These are phyloP conservation scores for Xenops minutus DNA, from an alignment of 2,797 vertebrate genomes.

Conservation along the genomic window DNA sequence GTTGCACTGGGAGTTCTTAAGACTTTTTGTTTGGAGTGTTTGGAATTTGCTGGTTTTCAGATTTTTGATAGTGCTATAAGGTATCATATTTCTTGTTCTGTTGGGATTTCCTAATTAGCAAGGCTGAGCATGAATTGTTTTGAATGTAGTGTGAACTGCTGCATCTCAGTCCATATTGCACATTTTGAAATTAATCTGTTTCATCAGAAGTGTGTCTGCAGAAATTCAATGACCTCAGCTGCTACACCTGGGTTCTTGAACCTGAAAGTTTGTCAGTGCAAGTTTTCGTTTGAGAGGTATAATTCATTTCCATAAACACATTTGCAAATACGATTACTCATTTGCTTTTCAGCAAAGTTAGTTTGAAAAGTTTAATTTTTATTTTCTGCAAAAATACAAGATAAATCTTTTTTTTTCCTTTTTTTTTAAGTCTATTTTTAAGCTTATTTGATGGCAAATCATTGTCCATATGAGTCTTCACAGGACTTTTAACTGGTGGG, in stretches of 20 bases:
- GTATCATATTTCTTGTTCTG: background rate
- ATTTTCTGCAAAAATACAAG: background rate
- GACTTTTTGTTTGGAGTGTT: background rate
- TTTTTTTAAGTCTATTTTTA: background rate
- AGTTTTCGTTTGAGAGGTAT: background rate
- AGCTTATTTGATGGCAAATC: background rate
- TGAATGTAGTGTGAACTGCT: background rate
- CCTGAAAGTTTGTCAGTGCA: background rate
- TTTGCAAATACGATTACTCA: background rate
- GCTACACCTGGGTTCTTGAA: conserved; percentile 7
- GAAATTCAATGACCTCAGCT: conserved; percentile 10
- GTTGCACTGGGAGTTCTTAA: background rate
- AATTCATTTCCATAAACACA: background rate
- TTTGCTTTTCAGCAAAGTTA: background rate
- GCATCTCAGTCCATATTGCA: background rate
- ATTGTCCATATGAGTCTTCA: background rate
- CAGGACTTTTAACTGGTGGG: background rate
- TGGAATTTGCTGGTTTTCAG: background rate
- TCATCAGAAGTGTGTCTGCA: conserved; percentile 19
- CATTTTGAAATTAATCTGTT: conserved; percentile 15
- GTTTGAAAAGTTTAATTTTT: background rate
- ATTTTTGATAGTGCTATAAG: background rate
- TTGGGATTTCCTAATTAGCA: conserved; percentile 15
- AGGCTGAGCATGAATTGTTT: conserved; percentile 3
- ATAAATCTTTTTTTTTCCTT: background rate